Evolutionary conservation across 2,113 vertebrate species (phyloP), one percentile per base, ranked within the genome.

Genomic region (Melanocharis versteri): DNA sequence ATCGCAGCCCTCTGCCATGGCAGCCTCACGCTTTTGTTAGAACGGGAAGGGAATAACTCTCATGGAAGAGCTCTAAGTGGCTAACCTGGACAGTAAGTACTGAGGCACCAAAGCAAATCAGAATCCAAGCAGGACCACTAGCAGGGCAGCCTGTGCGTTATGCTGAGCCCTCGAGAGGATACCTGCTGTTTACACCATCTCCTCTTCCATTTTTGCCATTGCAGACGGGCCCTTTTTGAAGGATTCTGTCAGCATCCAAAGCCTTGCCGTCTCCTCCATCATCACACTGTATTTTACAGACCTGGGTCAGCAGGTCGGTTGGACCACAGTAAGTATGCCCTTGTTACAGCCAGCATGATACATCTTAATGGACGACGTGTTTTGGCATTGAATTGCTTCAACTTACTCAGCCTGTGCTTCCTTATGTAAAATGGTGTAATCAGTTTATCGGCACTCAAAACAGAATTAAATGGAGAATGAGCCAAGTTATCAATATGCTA

Each of bases 211-310:
- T 84, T 83, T 40, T 89, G 30, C 31, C 53, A 3, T 35, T 96
- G 39, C 94, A 98, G 98, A 95, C 6, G 97, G 97, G 11, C 95
- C 97, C 20, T 95, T 98, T 94, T 51, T 98, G 96, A 97, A 97
- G 93, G 98, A 98, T 70, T 94, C 94, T 3, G 8, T 92, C 76
- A 93, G 92, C 45, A 89, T 98, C 84, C 97, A 97, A 94, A 98
- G 95, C 64, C 64, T 98, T 42, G 97, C 98, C 0, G 84, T 96
- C 64, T 97, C 98, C 53, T 98, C 98, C 69, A 98, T 97, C 47
- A 84, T 98, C 60, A 98, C 98, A 19, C 54, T 98, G 22, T 98
- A 98, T 93, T 98, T 98, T 95, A 97, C 98, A 83, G 98, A 98
- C 86, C 96, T 98, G 83, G 98, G 98, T 80, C 97, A 96, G 85